Evolutionary conservation across 2,113 vertebrate genomes (phyloP), one percentile per base, ranked within the genome.

Genomic region (Xenopus laevis): DNA sequence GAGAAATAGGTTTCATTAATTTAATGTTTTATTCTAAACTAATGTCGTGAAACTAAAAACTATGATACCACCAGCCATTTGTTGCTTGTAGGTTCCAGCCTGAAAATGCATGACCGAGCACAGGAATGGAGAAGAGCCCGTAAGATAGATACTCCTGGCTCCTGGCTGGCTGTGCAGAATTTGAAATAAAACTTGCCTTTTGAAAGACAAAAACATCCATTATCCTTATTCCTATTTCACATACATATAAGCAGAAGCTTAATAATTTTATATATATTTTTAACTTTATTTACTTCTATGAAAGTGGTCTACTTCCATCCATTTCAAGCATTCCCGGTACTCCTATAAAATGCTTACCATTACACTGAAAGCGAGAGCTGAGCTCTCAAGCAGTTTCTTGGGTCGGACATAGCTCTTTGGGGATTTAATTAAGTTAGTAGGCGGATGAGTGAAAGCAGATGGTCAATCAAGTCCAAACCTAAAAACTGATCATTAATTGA

Each of bases 251-350:
- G 45, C 8, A 17, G 16, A 69, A 10, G 15, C 47, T 13, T 33
- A 58, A 76, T 77, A 78, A n/a, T n/a, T n/a, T n/a, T n/a, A n/a
- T n/a, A n/a, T n/a, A n/a, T n/a, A n/a, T n/a, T n/a, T 55, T n/a
- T 55, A n/a, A 55, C 15, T 55, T 55, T n/a, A 55, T 16, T 91
- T 84, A 91, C 88, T 84, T 81, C 86, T 90, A 82, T 82, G 79
- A 77, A 75, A 81, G 78, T 72, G 85, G 89, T 20, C 18, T 79
- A 52, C 53, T 82, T 86, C 82, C 81, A 87, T 85, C 78, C 66
- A 81, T 82, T 27, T 27, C 23, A 27, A 77, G 55, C 47, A 13
- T 9, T 50, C 15, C 12, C 47, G 4, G 47, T 50, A 4, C 17
- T 58, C 17, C 4, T 58, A 58, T 16, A 58, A n/a, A 5, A 58